These are phyloP conservation scores for Climacteris rufus DNA, from an alignment of 2,113 vertebrate species.

Conservation along the genomic window DNA sequence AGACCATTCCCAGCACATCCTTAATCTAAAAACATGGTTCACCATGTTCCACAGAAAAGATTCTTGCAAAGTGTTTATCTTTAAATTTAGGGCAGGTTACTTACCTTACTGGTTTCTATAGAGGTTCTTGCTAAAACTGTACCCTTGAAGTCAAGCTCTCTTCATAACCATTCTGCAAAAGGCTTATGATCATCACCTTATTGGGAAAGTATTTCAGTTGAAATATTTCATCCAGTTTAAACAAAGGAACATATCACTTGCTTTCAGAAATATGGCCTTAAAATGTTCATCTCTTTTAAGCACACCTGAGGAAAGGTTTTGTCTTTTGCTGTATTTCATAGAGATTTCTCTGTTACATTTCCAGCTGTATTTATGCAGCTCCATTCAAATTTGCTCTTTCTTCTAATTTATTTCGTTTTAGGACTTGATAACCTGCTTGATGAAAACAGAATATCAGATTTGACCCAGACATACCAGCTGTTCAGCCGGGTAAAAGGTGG, in stretches of 20 bases:
- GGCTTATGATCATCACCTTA: background rate
- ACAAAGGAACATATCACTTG: background rate
- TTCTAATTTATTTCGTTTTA: background rate
- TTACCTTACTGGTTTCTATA: background rate
- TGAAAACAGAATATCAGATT: slow-evolving; percentile 78
- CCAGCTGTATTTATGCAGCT: background rate
- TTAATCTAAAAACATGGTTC: background rate
- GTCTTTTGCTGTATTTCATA: background rate
- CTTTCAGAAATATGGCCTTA: background rate
- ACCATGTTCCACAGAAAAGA: background rate
- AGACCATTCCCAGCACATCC: background rate
- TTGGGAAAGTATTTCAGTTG: background rate
- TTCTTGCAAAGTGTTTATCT: background rate
- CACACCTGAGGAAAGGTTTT: background rate
- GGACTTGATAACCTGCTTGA: slow-evolving; percentile 79
- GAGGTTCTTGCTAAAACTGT: background rate
- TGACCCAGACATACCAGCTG: slow-evolving; percentile 80
- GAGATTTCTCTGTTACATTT: background rate
- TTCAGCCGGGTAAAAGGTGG: slow-evolving; percentile 80
- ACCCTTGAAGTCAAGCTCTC: background rate
- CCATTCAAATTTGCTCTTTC: background rate
- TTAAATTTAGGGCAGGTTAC: background rate
- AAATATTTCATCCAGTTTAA: background rate
- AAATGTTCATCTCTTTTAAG: background rate
- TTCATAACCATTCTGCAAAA: background rate